Evolutionary conservation across 2,888 invertebrate genomes (phyloP), one percentile per base, ranked within the genome.

Genomic region (Ochropleura plecta): DNA sequence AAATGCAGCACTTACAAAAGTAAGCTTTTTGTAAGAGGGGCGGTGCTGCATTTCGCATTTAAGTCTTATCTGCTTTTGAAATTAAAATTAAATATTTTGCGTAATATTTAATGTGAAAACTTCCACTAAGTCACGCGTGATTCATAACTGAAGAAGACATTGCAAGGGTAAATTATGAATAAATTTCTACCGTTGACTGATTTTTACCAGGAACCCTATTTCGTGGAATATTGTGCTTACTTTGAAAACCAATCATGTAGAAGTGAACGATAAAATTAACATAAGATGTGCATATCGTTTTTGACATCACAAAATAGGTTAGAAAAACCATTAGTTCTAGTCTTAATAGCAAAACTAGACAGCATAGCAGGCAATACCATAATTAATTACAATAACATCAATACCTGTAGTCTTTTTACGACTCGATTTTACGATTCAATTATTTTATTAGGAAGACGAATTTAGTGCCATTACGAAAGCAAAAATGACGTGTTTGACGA

Each of bases 361-460:
- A 68, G 10, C 30, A 30, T 30, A 12, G 20, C n/a, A 18, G 46
- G 0, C 60, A 46, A 1, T 57, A 51, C 44, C 3, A 51, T 0
- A 78, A n/a, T 76, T 78, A 76, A 82, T 84, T 68, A 76, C 30
- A 65, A 72, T 70, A 73, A 53, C 18, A 70, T 10, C 0, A 63
- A 68, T 57, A 76, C 55, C 59, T 69, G 46, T 53, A 40, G 44
- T 40, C 57, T n/a, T 63, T 79, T 84, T 73, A 84, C 59, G 84
- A 76, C 42, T 59, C 12, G 3, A 59, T 73, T 83, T 83, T 83
- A 86, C 57, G 78, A 84, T 64, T 68, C 76, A 68, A 78, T 76
- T 73, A 73, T 73, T 76, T 83, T 76, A 79, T 65, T 59, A 62
- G 5, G 2, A 12, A 57, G 42, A 71, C 18, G 42, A 72, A 73